Evolutionary conservation across 2,113 vertebrate species (phyloP), one percentile per base, ranked within the genome.

Genomic region (Heterotilapia buettikoferi): DNA sequence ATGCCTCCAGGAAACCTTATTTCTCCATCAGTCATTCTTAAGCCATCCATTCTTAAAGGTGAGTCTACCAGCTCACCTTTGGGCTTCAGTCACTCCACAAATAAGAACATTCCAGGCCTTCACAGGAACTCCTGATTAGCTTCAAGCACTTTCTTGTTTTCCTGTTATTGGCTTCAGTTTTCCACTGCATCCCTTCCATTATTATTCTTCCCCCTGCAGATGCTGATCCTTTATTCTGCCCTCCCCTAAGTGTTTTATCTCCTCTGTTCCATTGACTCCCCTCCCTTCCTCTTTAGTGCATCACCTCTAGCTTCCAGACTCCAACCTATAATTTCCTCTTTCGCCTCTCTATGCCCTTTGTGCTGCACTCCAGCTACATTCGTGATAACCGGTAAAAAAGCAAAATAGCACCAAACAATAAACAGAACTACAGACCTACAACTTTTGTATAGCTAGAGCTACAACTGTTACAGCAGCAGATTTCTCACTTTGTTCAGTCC

Each of bases 251-350:
- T 82, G 68, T 84, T 89, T 93, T 92, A 90, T 94, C 92, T 92
- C 85, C 21, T 14, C 54, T 63, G 57, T 85, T 19, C 11, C 53
- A 21, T 66, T 59, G 12, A 29, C 71, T 80, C 80, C 56, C n/a
- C 78, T 61, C 45, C 4, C 18, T 85, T 86, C 83, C 80, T 88
- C 82, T 86, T 29, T 53, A 38, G 82, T 43, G 6, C 84, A 87
- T 85, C 82, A 93, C 90, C 86, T 83, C 68, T 93, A 86, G 84
- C 91, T 87, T 90, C 29, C 47, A 84, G 61, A 82, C 83, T 88
- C 45, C 88, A 82, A 89, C 86, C 91, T 92, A 91, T 93, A 92
- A 94, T 93, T 92, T 94, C 71, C 80, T 91, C 66, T 82, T 19
- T 45, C 71, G 50, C 61, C 31, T 3, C 7, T 26, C 29, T 40